phyloP scores from a whole-genome alignment of 2,113 vertebrate genomes.

The Microtus richardsoni region DNA sequence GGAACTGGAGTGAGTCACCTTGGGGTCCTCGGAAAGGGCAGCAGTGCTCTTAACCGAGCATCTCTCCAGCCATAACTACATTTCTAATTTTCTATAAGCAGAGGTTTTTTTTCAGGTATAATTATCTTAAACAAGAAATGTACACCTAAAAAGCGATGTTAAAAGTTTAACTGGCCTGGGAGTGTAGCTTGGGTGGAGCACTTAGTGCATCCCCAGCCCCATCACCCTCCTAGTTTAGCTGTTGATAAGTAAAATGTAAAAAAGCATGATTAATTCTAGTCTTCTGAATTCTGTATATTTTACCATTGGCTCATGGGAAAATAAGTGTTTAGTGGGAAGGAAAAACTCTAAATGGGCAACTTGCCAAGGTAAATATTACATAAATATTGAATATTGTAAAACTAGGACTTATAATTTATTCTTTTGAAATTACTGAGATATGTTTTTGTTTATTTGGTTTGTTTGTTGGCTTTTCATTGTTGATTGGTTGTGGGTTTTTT shows the following conservation, averaged over 20 bases:
- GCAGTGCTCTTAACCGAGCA: neutral
- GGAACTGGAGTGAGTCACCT: neutral
- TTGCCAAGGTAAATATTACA: constrained; percentile 54
- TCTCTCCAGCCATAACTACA: neutral
- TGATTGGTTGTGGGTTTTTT: neutral
- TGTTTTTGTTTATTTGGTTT: neutral
- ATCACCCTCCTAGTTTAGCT: constrained; percentile 10
- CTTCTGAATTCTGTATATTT: constrained; percentile 56
- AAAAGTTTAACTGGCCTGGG: neutral
- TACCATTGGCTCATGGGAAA: constrained; percentile 12
- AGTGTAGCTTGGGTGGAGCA: neutral
- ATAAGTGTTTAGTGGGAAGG: constrained; percentile 13
- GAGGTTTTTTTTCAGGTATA: constrained; percentile 26
- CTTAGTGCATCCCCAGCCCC: neutral
- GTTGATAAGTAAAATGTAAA: constrained; percentile 33
- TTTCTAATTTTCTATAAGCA: constrained; percentile 54
- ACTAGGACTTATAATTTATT: constrained; percentile 8
- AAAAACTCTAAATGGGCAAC: constrained; percentile 6
- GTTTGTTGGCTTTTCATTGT: neutral
- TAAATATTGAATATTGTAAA: constrained; percentile 42
- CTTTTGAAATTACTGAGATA: constrained; percentile 37
- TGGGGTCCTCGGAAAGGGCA: neutral
- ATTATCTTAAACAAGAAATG: constrained; percentile 44
- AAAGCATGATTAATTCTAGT: constrained; percentile 15
- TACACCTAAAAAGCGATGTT: constrained; percentile 2